Evolutionary conservation across 2,888 invertebrate genomes (phyloP).

Genomic region (Tipula unca): DNA sequence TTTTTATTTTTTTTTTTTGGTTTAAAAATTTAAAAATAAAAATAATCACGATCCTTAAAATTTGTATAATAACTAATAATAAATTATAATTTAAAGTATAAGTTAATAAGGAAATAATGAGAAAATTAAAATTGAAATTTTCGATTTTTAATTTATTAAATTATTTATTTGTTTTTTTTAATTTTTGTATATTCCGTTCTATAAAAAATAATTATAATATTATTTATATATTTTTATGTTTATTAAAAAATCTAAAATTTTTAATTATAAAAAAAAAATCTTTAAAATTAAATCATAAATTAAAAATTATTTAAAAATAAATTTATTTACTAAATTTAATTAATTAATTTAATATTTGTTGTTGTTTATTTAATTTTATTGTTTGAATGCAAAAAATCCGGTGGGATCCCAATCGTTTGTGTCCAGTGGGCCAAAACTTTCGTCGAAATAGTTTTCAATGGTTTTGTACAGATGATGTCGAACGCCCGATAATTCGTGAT

Average conservation of each 20-base stretch:
- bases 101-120: not conserved
- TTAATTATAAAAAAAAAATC: slow-evolving; percentile 8
- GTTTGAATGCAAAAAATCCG: slow-evolving; percentile 43
- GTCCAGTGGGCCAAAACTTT: slow-evolving; percentile 66
- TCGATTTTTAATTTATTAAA: not conserved
- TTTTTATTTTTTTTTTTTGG: not conserved
- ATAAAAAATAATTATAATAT: slow-evolving; percentile 14
- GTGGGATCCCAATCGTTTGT: slow-evolving; percentile 61
- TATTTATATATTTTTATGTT: not conserved
- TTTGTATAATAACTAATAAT: not conserved
- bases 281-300: not conserved
- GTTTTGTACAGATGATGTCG: slow-evolving; percentile 71
- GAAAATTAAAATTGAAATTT: not conserved
- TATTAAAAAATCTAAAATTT: slow-evolving; percentile 8
- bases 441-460: slow-evolving; percentile 79
- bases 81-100: not conserved
- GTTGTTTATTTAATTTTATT: slow-evolving; percentile 29
- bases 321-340: not conserved
- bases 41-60: not conserved
- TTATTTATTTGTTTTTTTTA: slow-evolving; percentile 14
- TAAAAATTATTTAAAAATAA: not conserved
- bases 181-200: slow-evolving; percentile 1
- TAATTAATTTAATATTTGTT: not conserved
- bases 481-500: slow-evolving; percentile 64
- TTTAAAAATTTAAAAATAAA: not conserved